A percentile compares a stretch with the other conserved stretches of the same genome.
Evolutionary conservation across 1,140 invertebrate species (phyloP).

Genomic region (Drosophila sucinea): DNA sequence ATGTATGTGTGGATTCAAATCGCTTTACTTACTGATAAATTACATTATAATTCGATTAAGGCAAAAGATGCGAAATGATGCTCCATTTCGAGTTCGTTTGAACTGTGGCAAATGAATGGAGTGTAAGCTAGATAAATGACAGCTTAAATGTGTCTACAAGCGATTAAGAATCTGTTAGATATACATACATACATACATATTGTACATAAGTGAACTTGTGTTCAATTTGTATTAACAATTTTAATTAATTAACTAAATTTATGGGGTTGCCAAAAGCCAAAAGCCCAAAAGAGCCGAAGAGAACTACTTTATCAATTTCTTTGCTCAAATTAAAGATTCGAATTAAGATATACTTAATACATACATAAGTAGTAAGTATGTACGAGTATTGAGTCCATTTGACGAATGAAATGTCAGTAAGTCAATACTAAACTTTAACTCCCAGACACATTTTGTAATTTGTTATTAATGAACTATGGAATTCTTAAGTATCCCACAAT

Average conservation of each 20-base stretch:
- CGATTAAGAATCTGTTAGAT: conserved; percentile 4
- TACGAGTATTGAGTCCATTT: too few relatives aligned
- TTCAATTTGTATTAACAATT: conserved; percentile 6
- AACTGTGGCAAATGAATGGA: conserved; percentile 31
- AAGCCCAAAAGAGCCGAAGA: neutral
- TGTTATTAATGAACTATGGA: too few relatives aligned
- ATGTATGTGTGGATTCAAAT: conserved; percentile 1
- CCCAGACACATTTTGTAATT: too few relatives aligned
- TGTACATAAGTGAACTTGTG: neutral
- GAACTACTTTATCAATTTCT: neutral
- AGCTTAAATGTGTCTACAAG: conserved; percentile 12
- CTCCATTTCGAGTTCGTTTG: conserved; percentile 30
- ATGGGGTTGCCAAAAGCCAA: neutral
- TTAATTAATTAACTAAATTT: conserved; percentile 10
- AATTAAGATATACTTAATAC: neutral
- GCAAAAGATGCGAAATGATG: conserved; percentile 36
- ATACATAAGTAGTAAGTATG: too few relatives aligned
- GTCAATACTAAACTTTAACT: too few relatives aligned
- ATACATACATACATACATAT: too few relatives aligned
- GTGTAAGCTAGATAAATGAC: conserved; percentile 17
- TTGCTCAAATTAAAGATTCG: neutral
- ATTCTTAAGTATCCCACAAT: too few relatives aligned
- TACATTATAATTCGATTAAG: conserved; percentile 56
- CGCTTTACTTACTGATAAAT: conserved; percentile 46
- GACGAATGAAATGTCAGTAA: too few relatives aligned